Evolutionary conservation across 2,888 invertebrate genomes (phyloP), one percentile per base, ranked within the genome.

Genomic region (Schizaphis graminum): DNA sequence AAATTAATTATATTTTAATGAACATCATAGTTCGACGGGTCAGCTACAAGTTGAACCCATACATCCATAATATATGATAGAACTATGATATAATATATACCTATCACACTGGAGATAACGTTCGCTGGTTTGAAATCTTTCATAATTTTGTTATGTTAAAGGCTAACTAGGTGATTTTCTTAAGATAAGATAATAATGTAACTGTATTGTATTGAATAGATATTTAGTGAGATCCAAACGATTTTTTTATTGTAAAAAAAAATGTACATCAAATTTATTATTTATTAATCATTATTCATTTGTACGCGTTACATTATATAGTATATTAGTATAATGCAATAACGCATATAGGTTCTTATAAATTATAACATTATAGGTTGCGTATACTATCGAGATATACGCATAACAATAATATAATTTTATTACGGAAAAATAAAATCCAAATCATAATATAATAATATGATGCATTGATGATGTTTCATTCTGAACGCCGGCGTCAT

Each of bases 1-100:
- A 91, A 3, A 57, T n/a, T 87, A 87, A 93, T 93, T 89, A 89
- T 89, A 26, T 90, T 93, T 67, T 92, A 88, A 92, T 93, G 89
- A 44, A 93, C 35, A 77, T 57, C 85, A 90, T 90, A 85, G 85
- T 90, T 90, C 85, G 57, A 35, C 11, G 11, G 93, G 93, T 93
- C 47, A 92, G 4, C 49, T 87, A 11, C n/a, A n/a, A 57, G 35
- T n/a, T 84, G 21, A 89, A 77, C 26, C 10, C 26, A 87, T 89
- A 89, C n/a, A n/a, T 7, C 7, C 21, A 57, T 87, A 41, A 21
- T 53, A 35, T 88, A 35, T 67, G 10, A n/a, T 85, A 86, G 44
- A 57, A 11, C 5, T 86, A 41, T 67, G 5, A n/a, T 86, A 61
- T 47, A 61, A 35, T 67, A 67, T 67, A 67, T n/a, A 67, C 21